These are phyloP conservation scores for Mormoops blainvillei DNA, from an alignment of 2,113 vertebrate genomes.

Conservation along the genomic window DNA sequence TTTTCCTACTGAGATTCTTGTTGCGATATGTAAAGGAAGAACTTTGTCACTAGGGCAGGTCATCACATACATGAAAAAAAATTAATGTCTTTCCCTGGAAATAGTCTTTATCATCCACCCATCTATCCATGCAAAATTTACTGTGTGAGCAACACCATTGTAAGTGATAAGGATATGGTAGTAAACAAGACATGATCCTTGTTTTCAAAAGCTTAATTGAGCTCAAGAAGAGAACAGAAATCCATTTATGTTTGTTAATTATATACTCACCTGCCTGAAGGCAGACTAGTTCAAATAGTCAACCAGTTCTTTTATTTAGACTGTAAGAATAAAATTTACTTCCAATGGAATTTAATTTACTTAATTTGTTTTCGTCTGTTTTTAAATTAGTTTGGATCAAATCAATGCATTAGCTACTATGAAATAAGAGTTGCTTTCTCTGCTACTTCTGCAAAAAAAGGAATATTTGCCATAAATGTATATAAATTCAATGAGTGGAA, in stretches of 20 bases:
- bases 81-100: background rate
- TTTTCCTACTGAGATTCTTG: background rate
- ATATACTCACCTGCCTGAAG: conserved; percentile 6
- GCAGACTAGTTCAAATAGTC: background rate
- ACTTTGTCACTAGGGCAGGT: background rate
- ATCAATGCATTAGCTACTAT: conserved; percentile 30
- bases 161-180: background rate
- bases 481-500: background rate
- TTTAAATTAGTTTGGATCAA: conserved; percentile 22
- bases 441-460: conserved; percentile 13
- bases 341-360: conserved; percentile 43
- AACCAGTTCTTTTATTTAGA: conserved; percentile 3
- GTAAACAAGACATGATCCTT: background rate
- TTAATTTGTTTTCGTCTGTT: conserved; percentile 26
- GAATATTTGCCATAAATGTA: background rate
- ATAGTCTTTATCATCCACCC: background rate
- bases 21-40: background rate
- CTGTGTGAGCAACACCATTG: background rate
- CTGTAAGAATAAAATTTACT: conserved; percentile 27
- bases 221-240: background rate
- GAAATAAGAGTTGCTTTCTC: background rate
- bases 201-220: background rate
- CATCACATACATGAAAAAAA: background rate
- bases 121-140: background rate
- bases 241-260: background rate